phyloP scores from a whole-genome alignment of 92 coral and sea anemone genomes.

The Porites lobata region DNA sequence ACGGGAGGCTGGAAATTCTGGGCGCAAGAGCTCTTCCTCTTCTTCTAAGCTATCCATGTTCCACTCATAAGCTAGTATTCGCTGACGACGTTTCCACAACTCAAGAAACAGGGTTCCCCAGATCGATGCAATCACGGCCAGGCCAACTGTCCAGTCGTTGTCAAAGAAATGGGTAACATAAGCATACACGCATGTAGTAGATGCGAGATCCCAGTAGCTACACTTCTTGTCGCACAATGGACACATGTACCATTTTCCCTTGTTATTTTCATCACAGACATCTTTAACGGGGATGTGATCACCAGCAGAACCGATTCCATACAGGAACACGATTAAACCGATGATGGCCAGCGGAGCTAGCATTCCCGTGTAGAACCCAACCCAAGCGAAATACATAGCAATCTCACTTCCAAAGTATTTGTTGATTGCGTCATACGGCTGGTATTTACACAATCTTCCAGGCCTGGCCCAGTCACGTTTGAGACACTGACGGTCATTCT shows the following conservation, averaged over 20 bases:
- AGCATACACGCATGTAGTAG: conserved; percentile 71
- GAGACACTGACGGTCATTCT: conserved; percentile 83
- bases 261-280: conserved; percentile 72
- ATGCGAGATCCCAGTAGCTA: conserved; percentile 84
- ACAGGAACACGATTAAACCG: conserved; percentile 83
- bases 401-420: conserved; percentile 89
- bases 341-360: conserved; percentile 87
- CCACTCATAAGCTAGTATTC: conserved; percentile 81
- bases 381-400: conserved; percentile 90
- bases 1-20: conserved; percentile 3
- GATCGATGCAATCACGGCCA: conserved; percentile 73
- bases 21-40: conserved; percentile 76
- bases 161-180: conserved; percentile 73
- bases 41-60: conserved; percentile 85
- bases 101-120: conserved; percentile 95
- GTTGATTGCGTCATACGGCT: conserved; percentile 81
- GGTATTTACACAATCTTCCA: conserved; percentile 77
- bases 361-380: conserved; percentile 87
- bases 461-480: conserved; percentile 86
- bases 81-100: conserved; percentile 95
- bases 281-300: conserved; percentile 81
- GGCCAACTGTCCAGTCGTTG: conserved; percentile 72
- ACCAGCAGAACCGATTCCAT: conserved; percentile 83
- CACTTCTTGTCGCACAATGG: conserved; percentile 93
- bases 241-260: conserved; percentile 82